phyloP scores from a whole-genome alignment of 2,888 invertebrate species.

The Tachina grossa region DNA sequence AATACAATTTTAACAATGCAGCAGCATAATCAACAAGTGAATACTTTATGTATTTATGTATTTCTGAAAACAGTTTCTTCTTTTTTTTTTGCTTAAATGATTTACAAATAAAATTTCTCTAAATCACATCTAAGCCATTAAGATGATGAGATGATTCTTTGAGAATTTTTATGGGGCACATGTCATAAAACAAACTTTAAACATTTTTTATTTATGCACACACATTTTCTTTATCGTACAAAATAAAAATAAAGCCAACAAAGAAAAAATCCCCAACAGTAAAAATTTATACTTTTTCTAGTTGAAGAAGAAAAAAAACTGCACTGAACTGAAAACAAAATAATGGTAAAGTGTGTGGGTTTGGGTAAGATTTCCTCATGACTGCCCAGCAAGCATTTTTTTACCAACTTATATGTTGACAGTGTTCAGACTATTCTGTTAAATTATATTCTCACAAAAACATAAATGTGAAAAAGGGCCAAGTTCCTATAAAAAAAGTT shows the following conservation, averaged over 20 bases:
- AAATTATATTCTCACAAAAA: too few relatives aligned
- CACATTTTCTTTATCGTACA: constrained; percentile 31
- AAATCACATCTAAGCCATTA: constrained; percentile 72
- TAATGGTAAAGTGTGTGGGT: constrained; percentile 13
- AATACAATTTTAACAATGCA: constrained; percentile 46
- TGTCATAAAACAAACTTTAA: constrained; percentile 69
- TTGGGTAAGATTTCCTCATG: constrained; percentile 17
- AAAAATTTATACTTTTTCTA: constrained; percentile 23
- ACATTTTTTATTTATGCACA: constrained; percentile 38
- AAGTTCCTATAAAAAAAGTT: too few relatives aligned
- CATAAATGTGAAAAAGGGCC: too few relatives aligned
- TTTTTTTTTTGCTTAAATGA: constrained; percentile 61
- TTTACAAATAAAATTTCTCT: constrained; percentile 70
- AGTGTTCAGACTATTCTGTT: too few relatives aligned
- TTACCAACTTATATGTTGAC: too few relatives aligned
- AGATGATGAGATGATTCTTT: constrained; percentile 69
- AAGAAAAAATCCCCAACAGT: constrained; percentile 35
- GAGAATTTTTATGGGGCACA: constrained; percentile 70
- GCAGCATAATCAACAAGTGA: constrained; percentile 68
- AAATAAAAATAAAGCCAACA: constrained; percentile 29
- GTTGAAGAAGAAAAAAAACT: constrained; percentile 15
- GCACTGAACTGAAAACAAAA: constrained; percentile 26
- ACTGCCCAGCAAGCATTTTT: not conserved
- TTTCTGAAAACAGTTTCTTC: constrained; percentile 53
- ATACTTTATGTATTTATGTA: constrained; percentile 56